phyloP scores from a whole-genome alignment of 2,888 invertebrate species.

The Synergus itoensis region DNA sequence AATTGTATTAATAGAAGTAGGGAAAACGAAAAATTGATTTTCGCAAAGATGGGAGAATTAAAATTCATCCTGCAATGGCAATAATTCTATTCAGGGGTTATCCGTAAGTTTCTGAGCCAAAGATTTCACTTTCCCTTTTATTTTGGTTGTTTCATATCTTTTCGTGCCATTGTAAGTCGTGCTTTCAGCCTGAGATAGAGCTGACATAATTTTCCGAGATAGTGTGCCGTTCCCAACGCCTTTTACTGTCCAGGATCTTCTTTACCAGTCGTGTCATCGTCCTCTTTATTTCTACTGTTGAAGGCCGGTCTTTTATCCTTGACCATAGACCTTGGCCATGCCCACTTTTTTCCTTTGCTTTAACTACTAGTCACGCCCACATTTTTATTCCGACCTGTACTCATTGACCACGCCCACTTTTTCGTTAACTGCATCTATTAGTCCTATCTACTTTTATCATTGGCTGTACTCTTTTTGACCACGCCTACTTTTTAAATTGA shows the following conservation, averaged over 20 bases:
- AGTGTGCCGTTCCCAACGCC: conserved; percentile 59
- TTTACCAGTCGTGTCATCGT: conserved; percentile 55
- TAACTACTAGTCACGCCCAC: too few species aligned
- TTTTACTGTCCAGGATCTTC: conserved; percentile 46
- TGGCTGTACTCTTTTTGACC: too few species aligned
- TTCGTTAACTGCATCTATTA: too few species aligned
- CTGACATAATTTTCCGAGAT: conserved; percentile 75
- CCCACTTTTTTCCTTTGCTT: too few species aligned
- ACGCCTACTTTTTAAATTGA: too few species aligned
- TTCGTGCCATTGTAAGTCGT: conserved; percentile 66
- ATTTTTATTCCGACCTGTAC: too few species aligned
- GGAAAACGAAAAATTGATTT: background rate
- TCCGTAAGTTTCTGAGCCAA: background rate
- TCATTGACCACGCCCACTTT: too few species aligned
- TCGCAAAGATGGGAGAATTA: background rate
- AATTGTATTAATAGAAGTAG: background rate
- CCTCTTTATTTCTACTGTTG: conserved; percentile 59
- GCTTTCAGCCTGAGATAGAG: conserved; percentile 70
- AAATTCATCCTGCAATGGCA: conserved; percentile 2
- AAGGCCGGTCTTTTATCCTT: conserved; percentile 55
- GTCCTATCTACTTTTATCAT: too few species aligned
- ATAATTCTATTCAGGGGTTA: conserved; percentile 30
- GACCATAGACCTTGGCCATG: too few species aligned
- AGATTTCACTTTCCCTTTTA: conserved; percentile 70
- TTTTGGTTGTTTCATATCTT: conserved; percentile 67